Base-by-base conservation (phyloP, 2,888 invertebrate genomes). In the Andrena praecox region DNA sequence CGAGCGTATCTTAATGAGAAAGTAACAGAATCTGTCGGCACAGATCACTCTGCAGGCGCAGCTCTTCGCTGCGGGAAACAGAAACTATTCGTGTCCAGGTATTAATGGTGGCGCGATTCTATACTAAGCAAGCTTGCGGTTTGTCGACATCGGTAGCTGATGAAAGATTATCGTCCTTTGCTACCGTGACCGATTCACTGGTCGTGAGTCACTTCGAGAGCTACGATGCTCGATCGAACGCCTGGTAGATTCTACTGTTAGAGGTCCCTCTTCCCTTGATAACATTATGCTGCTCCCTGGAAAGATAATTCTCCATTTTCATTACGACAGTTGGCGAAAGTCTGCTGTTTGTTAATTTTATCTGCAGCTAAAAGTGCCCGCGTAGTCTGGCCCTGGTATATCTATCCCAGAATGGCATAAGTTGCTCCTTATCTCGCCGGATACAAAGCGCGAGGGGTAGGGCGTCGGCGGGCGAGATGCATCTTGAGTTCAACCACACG, bases 121-220 rank as follows among this genome's bases (percentile, higher is more conserved):
- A 48, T 56, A 20, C 59, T 59, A 59, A 59, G 72, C 80, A 20
- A 35, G 62, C 66, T 63, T 80, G 80, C 33, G 80, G 80, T 80
- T 72, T 80, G 54, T 62, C 71, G 42, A 59, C 52, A 62, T 72
- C 71, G 54, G 27, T 62, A 8, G 67, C 72, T 62, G 67, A 27
- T 80, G 80, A 72, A 80, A 80, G 67, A 80, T 80, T 80, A 80
- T 80, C 33, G 62, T 50, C 50, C 50, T 80, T 63, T 10, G 73
- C 80, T 62, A 80, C 80, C 50, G 78, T 78, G 67, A 56, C 60
- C 80, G 27, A 56, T 56, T 10, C 54, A 1, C 54, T 12, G 54
- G 8, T 42, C 16, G 56, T 5, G 2, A 29, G 27, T 33, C 33
- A 20, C 5, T 31, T 31, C 62, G 20, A 33, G 35, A 20, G 20